phyloP scores from a whole-genome alignment of 2,888 invertebrate genomes.

The Autographa pulchrina region DNA sequence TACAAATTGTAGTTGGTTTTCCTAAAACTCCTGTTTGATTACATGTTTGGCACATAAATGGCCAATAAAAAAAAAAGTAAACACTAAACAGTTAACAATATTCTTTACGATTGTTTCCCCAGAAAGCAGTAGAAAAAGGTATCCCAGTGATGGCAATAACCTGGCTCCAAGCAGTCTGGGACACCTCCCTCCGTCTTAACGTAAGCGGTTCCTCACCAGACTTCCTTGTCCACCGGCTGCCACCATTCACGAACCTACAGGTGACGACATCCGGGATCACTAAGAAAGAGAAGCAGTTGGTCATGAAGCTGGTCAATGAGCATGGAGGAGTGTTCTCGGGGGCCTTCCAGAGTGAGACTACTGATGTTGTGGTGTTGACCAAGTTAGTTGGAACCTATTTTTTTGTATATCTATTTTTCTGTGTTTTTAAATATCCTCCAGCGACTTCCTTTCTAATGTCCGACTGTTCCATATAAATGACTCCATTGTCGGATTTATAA shows the following conservation, averaged over 20 bases:
- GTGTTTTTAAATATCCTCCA: no score
- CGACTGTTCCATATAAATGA: no score
- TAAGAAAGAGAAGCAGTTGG: constrained; percentile 90
- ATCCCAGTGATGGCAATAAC: constrained; percentile 93
- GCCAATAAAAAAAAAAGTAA: no score
- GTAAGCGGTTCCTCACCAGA: constrained; percentile 90
- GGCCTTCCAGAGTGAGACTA: constrained; percentile 85
- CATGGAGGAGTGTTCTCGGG: constrained; percentile 92
- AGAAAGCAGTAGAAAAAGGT: constrained; percentile 92
- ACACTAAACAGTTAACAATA: no score
- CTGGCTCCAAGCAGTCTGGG: constrained; percentile 96
- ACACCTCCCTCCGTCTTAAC: constrained; percentile 90
- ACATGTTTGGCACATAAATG: no score
- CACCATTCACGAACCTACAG: constrained; percentile 93
- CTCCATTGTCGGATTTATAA: no score
- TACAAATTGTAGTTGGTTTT: no score
- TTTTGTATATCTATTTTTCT: neutral
- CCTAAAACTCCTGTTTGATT: no score
- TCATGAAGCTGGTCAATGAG: constrained; percentile 91
- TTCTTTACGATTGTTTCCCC: constrained; percentile 38
- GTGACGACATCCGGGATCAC: constrained; percentile 94
- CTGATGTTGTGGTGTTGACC: constrained; percentile 88
- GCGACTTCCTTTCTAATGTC: no score
- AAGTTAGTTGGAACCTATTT: constrained; percentile 78
- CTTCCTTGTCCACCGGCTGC: constrained; percentile 90